phyloP scores from a whole-genome alignment of 1,140 invertebrate species.

The Aporrectodea caliginosa region DNA sequence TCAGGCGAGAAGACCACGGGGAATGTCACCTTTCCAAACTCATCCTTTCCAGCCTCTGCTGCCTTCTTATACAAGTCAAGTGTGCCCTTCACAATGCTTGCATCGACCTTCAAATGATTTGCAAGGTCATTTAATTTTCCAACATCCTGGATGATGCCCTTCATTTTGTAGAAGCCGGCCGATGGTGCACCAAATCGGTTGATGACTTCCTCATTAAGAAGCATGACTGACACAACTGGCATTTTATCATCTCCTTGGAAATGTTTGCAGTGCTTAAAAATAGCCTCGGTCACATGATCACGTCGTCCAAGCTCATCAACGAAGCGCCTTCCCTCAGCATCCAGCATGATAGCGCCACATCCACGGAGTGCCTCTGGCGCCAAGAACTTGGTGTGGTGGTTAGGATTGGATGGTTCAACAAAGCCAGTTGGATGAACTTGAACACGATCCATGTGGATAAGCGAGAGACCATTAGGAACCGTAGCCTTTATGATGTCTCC shows the following conservation, averaged over 20 bases:
- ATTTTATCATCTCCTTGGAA: constrained; percentile 20
- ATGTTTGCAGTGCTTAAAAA: constrained; percentile 38
- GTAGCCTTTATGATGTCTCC: constrained; percentile 48
- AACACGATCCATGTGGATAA: constrained; percentile 33
- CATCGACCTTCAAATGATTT: constrained; percentile 35
- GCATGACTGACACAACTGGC: constrained; percentile 41
- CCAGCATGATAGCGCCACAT: constrained; percentile 49
- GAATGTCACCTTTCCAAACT: constrained; percentile 46
- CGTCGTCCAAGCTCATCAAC: constrained; percentile 49
- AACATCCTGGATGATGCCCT: constrained; percentile 39
- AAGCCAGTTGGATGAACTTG: constrained; percentile 39
- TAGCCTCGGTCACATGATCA: constrained; percentile 44
- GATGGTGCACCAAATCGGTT: constrained; percentile 47
- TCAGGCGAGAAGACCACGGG: constrained; percentile 39
- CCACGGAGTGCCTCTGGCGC: constrained; percentile 51
- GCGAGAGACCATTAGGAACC: constrained; percentile 9
- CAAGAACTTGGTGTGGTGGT: constrained; percentile 46
- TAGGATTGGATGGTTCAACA: constrained; percentile 48
- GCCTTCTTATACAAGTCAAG: constrained; percentile 42
- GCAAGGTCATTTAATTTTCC: constrained; percentile 40
- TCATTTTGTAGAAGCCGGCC: constrained; percentile 46
- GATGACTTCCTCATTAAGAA: constrained; percentile 45
- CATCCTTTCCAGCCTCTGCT: constrained; percentile 38
- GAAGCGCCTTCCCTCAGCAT: constrained; percentile 43
- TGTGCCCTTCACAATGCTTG: constrained; percentile 28